A percentile compares a stretch with the other conserved stretches of the same genome.
Conservation (phyloP, 2,797 vertebrate genomes). For the Bucorvus abyssinicus region DNA sequence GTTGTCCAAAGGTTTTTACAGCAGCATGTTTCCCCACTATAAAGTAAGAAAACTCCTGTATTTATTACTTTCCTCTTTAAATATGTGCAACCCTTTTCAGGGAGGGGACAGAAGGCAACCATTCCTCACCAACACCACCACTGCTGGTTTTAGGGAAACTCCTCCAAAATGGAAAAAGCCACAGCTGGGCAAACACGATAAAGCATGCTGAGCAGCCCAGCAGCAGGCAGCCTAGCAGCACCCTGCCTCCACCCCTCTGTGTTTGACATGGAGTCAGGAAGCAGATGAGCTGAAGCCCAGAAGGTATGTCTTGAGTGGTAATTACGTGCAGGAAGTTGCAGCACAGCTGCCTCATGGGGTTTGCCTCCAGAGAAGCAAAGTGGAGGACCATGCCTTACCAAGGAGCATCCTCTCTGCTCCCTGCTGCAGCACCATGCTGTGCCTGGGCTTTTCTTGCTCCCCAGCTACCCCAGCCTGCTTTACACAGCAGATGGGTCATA, state of each 20-base stretch:
- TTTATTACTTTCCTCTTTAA: neutral
- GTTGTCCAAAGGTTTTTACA: neutral
- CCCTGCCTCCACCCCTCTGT: neutral
- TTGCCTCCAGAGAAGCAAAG: neutral
- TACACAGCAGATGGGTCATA: neutral
- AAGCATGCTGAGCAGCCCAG: neutral
- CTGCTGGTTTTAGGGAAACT: neutral
- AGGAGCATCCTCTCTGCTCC: neutral
- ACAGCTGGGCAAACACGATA: neutral
- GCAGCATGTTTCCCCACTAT: neutral
- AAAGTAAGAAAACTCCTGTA: neutral
- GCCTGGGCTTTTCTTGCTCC: neutral
- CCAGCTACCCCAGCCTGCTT: neutral
- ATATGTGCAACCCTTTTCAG: neutral
- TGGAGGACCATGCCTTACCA: neutral
- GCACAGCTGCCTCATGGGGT: neutral
- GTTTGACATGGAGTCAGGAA: neutral
- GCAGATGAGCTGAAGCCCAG: neutral
- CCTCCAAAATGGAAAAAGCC: neutral
- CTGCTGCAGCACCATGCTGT: neutral
- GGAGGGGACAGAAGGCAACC: neutral
- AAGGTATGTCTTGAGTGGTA: neutral
- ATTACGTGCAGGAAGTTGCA: rapidly evolving
- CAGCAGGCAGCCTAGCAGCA: neutral
- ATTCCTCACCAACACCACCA: no score